Evolutionary conservation across 2,113 vertebrate species (phyloP).

Genomic region (Ophthalmolycus amberensis): DNA sequence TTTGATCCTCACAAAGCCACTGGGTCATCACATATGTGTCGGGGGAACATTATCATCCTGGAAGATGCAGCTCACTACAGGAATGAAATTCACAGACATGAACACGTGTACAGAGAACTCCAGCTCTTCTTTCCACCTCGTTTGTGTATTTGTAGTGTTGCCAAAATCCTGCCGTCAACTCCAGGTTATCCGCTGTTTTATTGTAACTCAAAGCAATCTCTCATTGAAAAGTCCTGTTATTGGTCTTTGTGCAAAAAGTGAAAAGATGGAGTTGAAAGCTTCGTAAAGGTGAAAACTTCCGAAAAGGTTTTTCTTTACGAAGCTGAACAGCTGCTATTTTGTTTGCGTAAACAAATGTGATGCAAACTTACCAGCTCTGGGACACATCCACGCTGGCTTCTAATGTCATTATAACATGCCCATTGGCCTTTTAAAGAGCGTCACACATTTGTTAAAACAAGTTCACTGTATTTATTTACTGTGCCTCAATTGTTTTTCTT

Average conservation of each 20-base stretch:
- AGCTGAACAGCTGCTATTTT: background rate
- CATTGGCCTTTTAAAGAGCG: background rate
- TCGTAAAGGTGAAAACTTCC: background rate
- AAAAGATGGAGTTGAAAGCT: background rate
- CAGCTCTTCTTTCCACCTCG: background rate
- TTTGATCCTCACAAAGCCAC: conserved; percentile 17
- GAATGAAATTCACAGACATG: background rate
- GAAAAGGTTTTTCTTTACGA: background rate
- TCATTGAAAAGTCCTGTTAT: background rate
- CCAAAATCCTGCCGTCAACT: background rate
- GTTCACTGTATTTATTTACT: background rate
- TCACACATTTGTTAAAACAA: background rate
- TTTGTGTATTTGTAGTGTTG: background rate
- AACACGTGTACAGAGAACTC: background rate
- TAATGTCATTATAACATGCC: too few relatives aligned
- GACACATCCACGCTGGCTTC: background rate
- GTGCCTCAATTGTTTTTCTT: background rate
- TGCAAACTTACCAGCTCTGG: background rate
- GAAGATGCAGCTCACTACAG: background rate
- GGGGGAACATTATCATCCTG: background rate
- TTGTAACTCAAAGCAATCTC: background rate
- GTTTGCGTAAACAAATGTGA: background rate
- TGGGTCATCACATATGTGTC: conserved; percentile 7
- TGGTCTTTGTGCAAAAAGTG: background rate
- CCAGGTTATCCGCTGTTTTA: background rate